Evolutionary conservation across 2,113 vertebrate genomes (phyloP), one percentile per base, ranked within the genome.

Genomic region (Neolamprologus devosi): DNA sequence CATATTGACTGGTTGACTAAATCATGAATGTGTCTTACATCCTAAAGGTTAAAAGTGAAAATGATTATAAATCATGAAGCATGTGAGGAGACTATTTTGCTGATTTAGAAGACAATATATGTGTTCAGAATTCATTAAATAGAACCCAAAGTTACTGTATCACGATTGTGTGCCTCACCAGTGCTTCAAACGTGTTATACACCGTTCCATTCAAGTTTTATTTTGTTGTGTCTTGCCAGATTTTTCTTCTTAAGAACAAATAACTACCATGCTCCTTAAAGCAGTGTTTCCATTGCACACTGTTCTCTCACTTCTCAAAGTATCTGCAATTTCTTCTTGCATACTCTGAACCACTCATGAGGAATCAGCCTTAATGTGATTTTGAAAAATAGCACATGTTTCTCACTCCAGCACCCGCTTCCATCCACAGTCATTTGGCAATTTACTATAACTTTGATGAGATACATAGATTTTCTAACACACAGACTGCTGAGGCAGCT

Each of bases 121-220:
- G 7, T 28, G 55, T 28, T 58, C 55, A 16, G 13, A 58, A 26
- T 57, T 16, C 4, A 57, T 57, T 28, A 57, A 28, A 8, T 28
- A 57, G 7, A 57, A 57, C 23, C 54, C 12, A 65, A 65, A 37
- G 4, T n/a, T 65, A 3, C 33, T 10, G 49, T 53, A 53, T 53
- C 33, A n/a, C 4, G 0, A 21, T 21, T 37, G 1, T 37, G 33
- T 68, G 7, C 0, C 33, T 68, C 33, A 68, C 19, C 7, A 8
- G 33, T 40, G n/a, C 63, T 37, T 68, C 33, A 60, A 5, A 68
- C 4, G 42, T 28, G 26, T 40, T 33, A 10, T 17, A 23, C 70
- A 51, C 5, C 26, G 1, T 8, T 35, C 30, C 63, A 68, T 13
- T 13, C 33, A 40, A 65, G 10, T 2, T 68, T 68, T 40, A 68